Conservation (phyloP, 2,797 vertebrate species). For the Gymnodraco acuticeps region DNA sequence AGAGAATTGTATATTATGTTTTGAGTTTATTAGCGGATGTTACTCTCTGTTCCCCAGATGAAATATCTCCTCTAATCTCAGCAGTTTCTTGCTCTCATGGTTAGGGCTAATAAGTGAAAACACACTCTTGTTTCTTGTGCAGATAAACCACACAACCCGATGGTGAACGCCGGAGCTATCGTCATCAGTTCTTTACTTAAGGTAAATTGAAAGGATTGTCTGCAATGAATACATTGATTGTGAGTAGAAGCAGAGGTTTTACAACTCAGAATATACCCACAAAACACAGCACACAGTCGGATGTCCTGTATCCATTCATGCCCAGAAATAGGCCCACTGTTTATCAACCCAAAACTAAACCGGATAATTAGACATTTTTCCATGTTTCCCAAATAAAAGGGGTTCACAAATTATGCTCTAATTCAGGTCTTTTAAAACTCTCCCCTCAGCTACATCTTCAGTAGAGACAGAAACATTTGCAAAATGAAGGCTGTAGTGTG, state of each 20-base stretch:
- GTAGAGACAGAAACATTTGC: background rate
- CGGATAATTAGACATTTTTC: background rate
- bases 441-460: background rate
- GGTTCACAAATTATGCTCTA: too few relatives aligned
- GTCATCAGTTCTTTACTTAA: slow-evolving; percentile 92
- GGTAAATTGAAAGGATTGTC: slow-evolving; percentile 73
- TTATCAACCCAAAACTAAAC: slow-evolving; percentile 9
- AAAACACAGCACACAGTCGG: background rate
- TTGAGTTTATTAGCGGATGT: slow-evolving; percentile 30
- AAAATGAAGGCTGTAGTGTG: background rate
- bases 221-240: background rate
- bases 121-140: slow-evolving; percentile 50
- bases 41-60: background rate
- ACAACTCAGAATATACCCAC: background rate
- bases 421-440: background rate
- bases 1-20: background rate
- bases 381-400: background rate
- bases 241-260: slow-evolving; percentile 1
- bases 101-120: slow-evolving; percentile 35
- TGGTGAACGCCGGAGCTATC: slow-evolving; percentile 95
- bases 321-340: background rate
- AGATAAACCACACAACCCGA: slow-evolving; percentile 95
- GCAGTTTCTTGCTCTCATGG: slow-evolving; percentile 44
- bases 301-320: background rate
- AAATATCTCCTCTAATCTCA: slow-evolving; percentile 32